These are phyloP conservation scores for Calliopum simillimum DNA, from an alignment of 2,888 invertebrate genomes.

Conservation along the genomic window DNA sequence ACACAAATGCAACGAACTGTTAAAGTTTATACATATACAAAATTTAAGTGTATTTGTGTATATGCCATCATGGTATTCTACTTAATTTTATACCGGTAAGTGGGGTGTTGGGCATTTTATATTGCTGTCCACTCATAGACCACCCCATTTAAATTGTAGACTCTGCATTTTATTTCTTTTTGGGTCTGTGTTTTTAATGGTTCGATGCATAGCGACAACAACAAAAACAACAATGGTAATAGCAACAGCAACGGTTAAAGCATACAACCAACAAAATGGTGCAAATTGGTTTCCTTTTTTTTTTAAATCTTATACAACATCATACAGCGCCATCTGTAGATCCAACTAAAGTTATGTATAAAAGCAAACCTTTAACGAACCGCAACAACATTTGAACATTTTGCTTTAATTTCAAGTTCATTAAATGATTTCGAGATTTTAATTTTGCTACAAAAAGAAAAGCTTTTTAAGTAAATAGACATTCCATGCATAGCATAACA, in stretches of 20 bases:
- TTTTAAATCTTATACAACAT: background rate
- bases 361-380: too few relatives aligned
- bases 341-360: background rate
- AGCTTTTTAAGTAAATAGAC: too few relatives aligned
- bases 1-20: constrained; percentile 10
- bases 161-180: background rate
- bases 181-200: background rate
- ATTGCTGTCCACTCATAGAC: background rate
- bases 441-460: too few relatives aligned
- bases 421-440: too few relatives aligned
- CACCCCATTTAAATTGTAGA: background rate
- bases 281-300: too few relatives aligned
- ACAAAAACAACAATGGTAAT: background rate
- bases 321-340: constrained; percentile 1
- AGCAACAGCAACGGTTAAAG: too few relatives aligned
- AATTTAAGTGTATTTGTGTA: background rate
- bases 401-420: too few relatives aligned
- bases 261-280: too few relatives aligned
- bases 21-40: background rate
- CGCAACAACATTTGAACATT: too few relatives aligned
- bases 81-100: too few relatives aligned
- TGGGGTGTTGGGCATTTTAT: background rate
- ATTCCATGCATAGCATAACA: too few relatives aligned
- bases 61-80: background rate
- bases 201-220: constrained; percentile 6